phyloP scores from a whole-genome alignment of 2,888 invertebrate species.

The Elegia similella region DNA sequence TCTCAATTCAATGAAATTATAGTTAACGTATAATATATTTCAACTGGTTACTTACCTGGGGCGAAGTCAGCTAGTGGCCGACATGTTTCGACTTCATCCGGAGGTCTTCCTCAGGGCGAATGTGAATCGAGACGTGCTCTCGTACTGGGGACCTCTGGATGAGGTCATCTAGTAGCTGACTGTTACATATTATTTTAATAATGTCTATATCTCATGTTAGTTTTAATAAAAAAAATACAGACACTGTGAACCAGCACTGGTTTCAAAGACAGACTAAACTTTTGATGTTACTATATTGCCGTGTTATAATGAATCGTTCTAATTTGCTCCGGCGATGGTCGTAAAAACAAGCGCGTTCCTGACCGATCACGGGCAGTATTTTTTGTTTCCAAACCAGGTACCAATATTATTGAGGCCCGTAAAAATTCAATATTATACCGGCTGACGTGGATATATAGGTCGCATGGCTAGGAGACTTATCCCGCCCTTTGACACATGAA shows the following conservation, averaged over 20 bases:
- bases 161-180: too few relatives aligned
- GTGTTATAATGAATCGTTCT: slow-evolving; percentile 1
- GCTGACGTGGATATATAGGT: slow-evolving; percentile 5
- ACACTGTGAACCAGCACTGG: background rate
- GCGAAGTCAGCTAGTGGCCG: too few relatives aligned
- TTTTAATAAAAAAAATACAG: background rate
- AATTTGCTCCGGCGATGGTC: slow-evolving; percentile 21
- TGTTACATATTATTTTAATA: too few relatives aligned
- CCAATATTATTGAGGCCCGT: slow-evolving; percentile 2
- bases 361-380: slow-evolving; percentile 23
- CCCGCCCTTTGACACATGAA: slow-evolving; percentile 37
- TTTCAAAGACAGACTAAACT: background rate
- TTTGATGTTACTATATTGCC: background rate
- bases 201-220: too few relatives aligned
- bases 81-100: too few relatives aligned
- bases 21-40: too few relatives aligned
- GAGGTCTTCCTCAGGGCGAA: too few relatives aligned
- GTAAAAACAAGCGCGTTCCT: slow-evolving; percentile 40
- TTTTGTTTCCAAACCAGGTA: slow-evolving; percentile 16
- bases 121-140: too few relatives aligned
- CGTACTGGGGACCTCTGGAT: too few relatives aligned
- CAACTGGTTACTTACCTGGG: too few relatives aligned
- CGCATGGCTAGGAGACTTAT: slow-evolving; percentile 15
- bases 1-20: too few relatives aligned
- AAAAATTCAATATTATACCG: slow-evolving; percentile 12